phyloP scores from a whole-genome alignment of 2,888 invertebrate genomes.

The Drosophila kokeensis region DNA sequence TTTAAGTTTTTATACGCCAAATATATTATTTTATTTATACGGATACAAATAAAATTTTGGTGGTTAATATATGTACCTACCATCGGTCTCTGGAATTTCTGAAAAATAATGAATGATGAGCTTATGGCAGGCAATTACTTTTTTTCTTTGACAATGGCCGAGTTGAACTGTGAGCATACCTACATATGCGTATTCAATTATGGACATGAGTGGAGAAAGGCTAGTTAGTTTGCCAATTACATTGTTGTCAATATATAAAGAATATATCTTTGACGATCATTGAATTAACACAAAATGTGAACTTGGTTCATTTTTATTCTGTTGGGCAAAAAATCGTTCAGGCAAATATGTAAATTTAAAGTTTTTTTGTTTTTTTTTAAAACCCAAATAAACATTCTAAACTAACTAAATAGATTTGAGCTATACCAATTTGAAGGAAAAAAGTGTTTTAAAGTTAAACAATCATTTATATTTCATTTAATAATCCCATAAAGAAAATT shows the following conservation, averaged over 20 bases:
- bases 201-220: constrained; percentile 21
- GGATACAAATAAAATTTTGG: too few relatives aligned
- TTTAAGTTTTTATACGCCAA: too few relatives aligned
- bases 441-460: not conserved
- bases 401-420: not conserved
- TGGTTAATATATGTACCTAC: too few relatives aligned
- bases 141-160: too few relatives aligned
- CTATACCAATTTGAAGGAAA: not conserved
- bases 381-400: not conserved
- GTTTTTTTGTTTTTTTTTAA: too few relatives aligned
- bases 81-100: too few relatives aligned
- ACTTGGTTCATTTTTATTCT: not conserved
- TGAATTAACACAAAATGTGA: not conserved
- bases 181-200: not conserved
- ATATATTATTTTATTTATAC: too few relatives aligned
- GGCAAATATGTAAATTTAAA: not conserved
- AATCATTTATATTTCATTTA: too few relatives aligned
- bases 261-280: not conserved
- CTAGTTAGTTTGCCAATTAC: constrained; percentile 15
- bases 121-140: too few relatives aligned
- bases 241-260: not conserved
- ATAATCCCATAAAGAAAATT: not conserved
- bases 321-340: not conserved
- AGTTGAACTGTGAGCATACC: too few relatives aligned
- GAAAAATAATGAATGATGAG: too few relatives aligned